Evolutionary conservation across 2,113 vertebrate species (phyloP), one percentile per base, ranked within the genome.

Genomic region (Clupea harengus): DNA sequence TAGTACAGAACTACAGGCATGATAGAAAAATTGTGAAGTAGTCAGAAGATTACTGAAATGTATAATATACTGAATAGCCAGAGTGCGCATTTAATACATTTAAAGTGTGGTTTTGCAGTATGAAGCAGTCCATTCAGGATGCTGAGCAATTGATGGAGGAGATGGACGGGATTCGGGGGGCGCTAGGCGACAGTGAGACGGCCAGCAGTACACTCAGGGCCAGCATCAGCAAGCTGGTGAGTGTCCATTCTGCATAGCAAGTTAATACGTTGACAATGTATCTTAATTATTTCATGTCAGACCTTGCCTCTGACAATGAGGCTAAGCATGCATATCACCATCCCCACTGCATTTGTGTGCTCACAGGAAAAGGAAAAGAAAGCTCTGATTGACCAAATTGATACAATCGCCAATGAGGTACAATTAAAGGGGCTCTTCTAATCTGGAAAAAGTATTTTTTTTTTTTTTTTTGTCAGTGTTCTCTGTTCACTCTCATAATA

Each of bases 331-430:
- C 39, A 81, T 0, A 44, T 47, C 28, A 32, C 47, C 22, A 28
- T 32, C 85, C 67, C 49, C 22, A 2, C 60, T 83, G 39, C 46
- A n/a, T 60, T 81, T 45, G 11, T 72, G 47, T 81, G 44, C 75
- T 83, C 39, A 46, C 87, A 90, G 89, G 86, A 81, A 22, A 90
- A 86, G 44, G 83, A 89, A 83, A 90, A 86, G 5, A 18, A 87
- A 44, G 8, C 57, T 1, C 85, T 89, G 32, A 82, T 78, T 20
- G 20, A 83, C 6, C 84, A 86, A 32, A n/a, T 83, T 6, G 89
- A 85, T 39, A 72, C 47, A 2, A 28, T 89, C 45, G 32, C 28
- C 49, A 75, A 32, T 82, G 83, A 90, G 88, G 89, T 90, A 86
- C 6, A 81, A 39, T 39, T 32, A 44, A 13, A 39, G 15, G 8